Evolutionary conservation across 2,113 vertebrate species (phyloP).

Genomic region (Phylloscopus trochilus): DNA sequence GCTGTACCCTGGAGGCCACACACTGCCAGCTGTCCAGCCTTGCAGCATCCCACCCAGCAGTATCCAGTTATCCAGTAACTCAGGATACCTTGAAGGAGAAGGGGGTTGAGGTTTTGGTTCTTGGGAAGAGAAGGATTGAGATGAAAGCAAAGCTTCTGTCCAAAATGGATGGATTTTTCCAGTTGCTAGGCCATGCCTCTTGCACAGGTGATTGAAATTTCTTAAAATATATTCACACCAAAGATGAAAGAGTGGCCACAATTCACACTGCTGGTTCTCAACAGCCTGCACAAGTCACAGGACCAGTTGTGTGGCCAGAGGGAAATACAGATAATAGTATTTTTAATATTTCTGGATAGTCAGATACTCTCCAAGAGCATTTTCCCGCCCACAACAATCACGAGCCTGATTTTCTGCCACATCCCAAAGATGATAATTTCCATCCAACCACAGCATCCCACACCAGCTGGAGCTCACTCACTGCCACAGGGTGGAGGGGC

Average conservation of each 20-base stretch:
- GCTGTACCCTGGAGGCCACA: not conserved
- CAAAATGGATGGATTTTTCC: not conserved
- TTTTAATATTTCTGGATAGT: not conserved
- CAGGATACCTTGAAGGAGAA: not conserved
- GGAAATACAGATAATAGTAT: not conserved
- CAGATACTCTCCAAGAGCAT: not conserved
- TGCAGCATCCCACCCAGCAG: not conserved
- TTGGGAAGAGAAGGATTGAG: not conserved
- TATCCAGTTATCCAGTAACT: not conserved
- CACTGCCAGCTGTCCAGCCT: not conserved
- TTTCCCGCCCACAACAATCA: not conserved
- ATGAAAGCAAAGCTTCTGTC: not conserved
- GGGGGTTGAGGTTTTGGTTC: not conserved
- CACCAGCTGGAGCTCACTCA: not conserved
- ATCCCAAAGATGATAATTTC: not conserved
- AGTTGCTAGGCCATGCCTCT: not conserved
- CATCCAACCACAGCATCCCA: not conserved
- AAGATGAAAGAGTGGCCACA: not conserved
- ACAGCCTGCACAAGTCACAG: not conserved
- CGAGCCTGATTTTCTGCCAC: not conserved
- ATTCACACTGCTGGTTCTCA: not conserved
- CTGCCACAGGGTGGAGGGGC: not conserved
- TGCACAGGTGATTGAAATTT: not conserved
- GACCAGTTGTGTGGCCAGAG: not conserved
- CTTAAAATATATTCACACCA: accelerated